These are phyloP conservation scores for Stenopsyche tienmushanensis DNA, from an alignment of 1,140 invertebrate species.

Conservation along the genomic window DNA sequence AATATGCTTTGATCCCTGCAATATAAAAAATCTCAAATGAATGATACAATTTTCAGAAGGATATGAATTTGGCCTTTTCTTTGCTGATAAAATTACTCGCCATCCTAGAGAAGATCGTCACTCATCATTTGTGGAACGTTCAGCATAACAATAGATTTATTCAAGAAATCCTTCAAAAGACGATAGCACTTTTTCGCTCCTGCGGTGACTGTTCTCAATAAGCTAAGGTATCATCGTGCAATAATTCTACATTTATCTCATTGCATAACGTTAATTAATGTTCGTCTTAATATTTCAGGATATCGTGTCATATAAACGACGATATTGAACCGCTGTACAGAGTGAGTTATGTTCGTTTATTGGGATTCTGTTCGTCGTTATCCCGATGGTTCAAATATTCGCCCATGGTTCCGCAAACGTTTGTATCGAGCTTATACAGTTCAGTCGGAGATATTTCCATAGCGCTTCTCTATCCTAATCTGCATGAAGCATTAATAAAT, in stretches of 20 bases:
- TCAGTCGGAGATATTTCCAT: constrained; percentile 45
- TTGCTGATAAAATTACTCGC: constrained; percentile 43
- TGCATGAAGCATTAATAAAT: constrained; percentile 44
- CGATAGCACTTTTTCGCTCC: constrained; percentile 26
- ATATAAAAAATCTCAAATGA: no score
- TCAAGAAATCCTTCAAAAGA: constrained; percentile 35
- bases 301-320: constrained; percentile 44
- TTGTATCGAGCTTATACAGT: constrained; percentile 47
- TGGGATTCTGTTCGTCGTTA: constrained; percentile 41
- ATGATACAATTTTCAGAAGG: constrained; percentile 41
- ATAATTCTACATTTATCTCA: no score
- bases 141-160: constrained; percentile 23
- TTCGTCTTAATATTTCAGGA: constrained; percentile 44
- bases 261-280: no score
- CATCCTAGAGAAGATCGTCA: constrained; percentile 30
- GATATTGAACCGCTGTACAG: constrained; percentile 39
- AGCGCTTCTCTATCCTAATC: constrained; percentile 44
- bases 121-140: constrained; percentile 14
- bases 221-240: constrained; percentile 55
- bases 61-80: constrained; percentile 43
- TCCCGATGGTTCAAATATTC: constrained; percentile 43
- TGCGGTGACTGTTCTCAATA: constrained; percentile 51
- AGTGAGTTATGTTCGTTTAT: constrained; percentile 44
- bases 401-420: constrained; percentile 38
- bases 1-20: no score